Evolutionary conservation across 2,113 vertebrate species (phyloP).

Genomic region (Neopipo cinnamomea): DNA sequence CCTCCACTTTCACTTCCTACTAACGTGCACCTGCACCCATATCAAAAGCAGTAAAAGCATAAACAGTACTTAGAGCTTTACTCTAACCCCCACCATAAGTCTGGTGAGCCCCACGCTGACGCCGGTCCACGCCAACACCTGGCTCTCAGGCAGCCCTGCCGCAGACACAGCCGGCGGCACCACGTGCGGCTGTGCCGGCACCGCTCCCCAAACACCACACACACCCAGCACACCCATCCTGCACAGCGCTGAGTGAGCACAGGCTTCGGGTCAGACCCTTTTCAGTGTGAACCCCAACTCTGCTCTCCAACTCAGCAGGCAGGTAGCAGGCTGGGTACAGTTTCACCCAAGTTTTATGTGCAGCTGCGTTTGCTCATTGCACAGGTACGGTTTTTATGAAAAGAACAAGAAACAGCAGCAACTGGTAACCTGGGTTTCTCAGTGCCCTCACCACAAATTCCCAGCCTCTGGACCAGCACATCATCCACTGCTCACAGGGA

Average conservation of each 20-base stretch:
- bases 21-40: slow-evolving; percentile 50
- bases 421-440: not conserved
- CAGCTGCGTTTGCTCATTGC: not conserved
- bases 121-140: not conserved
- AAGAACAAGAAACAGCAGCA: not conserved
- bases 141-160: fast-evolving
- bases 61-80: not conserved
- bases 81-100: not conserved
- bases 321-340: not conserved
- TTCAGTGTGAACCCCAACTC: not conserved
- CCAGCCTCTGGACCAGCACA: not conserved
- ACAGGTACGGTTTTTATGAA: not conserved
- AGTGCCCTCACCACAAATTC: not conserved
- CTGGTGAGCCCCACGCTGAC: not conserved
- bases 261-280: fast-evolving
- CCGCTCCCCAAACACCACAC: fast-evolving
- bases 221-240: fast-evolving
- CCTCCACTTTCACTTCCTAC: slow-evolving; percentile 50
- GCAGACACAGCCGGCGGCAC: fast-evolving
- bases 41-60: slow-evolving; percentile 52
- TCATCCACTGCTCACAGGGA: not conserved
- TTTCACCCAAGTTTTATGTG: not conserved
- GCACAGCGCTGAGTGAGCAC: fast-evolving
- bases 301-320: not conserved
- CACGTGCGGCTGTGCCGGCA: not conserved